Conservation (phyloP, 2,113 vertebrate genomes). For the Clinocottus analis region DNA sequence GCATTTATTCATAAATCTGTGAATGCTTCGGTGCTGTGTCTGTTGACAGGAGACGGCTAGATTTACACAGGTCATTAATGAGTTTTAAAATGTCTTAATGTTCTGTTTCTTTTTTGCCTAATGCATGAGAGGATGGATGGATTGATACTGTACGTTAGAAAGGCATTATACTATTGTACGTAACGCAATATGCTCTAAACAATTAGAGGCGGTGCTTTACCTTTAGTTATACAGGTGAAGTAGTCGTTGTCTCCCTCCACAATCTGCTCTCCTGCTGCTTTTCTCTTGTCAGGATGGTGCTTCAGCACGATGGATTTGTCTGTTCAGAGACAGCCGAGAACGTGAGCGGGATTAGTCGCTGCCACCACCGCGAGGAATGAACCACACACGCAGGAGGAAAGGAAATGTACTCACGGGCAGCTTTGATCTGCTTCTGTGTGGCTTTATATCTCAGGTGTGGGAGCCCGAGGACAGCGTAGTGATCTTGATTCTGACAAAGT, state of each 20-base stretch:
- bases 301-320: slow-evolving; percentile 98
- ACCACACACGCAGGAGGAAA: not conserved
- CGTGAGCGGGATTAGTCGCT: too few species aligned
- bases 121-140: too few species aligned
- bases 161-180: too few species aligned
- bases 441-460: slow-evolving; percentile 92
- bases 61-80: too few species aligned
- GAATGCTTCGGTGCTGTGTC: too few species aligned
- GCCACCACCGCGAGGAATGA: not conserved
- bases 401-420: slow-evolving; percentile 91
- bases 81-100: too few species aligned
- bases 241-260: slow-evolving; percentile 98
- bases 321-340: slow-evolving; percentile 66
- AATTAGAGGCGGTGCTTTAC: slow-evolving; percentile 68
- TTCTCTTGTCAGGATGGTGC: slow-evolving; percentile 98
- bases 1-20: too few species aligned
- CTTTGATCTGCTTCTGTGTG: slow-evolving; percentile 98
- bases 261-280: slow-evolving; percentile 97
- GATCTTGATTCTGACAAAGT: slow-evolving; percentile 93
- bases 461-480: slow-evolving; percentile 95
- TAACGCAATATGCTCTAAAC: too few species aligned
- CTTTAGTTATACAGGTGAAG: slow-evolving; percentile 99
- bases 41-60: too few species aligned
- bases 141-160: too few species aligned
- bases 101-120: too few species aligned